Conservation (phyloP, 2,797 vertebrate genomes). For the Tauraco hartlaubi region DNA sequence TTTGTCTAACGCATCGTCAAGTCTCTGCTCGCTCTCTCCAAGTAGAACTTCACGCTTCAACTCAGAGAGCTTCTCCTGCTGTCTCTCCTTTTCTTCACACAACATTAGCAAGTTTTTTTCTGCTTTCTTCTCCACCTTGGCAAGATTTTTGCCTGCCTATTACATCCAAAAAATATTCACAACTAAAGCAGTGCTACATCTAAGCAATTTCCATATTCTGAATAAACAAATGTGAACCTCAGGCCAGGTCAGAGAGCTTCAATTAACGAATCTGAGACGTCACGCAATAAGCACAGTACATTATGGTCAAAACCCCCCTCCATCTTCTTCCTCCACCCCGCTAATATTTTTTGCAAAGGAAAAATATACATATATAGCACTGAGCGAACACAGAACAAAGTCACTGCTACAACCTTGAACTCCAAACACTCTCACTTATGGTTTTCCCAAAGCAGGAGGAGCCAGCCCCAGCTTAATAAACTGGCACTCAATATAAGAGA, state of each 20-base stretch:
- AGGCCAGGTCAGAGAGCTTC: background rate
- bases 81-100: slow-evolving; percentile 79
- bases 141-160: slow-evolving; percentile 83
- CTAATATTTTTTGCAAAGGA: background rate
- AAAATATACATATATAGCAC: background rate
- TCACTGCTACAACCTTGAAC: background rate
- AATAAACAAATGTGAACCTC: background rate
- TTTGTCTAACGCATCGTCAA: slow-evolving; percentile 78
- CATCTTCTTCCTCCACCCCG: accelerated
- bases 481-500: background rate
- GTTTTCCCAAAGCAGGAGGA: background rate
- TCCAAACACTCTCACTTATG: background rate
- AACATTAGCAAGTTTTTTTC: slow-evolving; percentile 79
- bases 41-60: slow-evolving; percentile 79
- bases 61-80: slow-evolving; percentile 71
- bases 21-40: slow-evolving; percentile 72
- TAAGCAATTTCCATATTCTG: background rate
- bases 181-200: background rate
- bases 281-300: background rate
- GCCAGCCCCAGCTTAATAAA: background rate
- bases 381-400: background rate
- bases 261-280: background rate
- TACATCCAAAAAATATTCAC: background rate
- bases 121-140: slow-evolving; percentile 78
- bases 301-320: background rate